phyloP scores from a whole-genome alignment of 2,797 vertebrate genomes.

The Somateria mollissima region DNA sequence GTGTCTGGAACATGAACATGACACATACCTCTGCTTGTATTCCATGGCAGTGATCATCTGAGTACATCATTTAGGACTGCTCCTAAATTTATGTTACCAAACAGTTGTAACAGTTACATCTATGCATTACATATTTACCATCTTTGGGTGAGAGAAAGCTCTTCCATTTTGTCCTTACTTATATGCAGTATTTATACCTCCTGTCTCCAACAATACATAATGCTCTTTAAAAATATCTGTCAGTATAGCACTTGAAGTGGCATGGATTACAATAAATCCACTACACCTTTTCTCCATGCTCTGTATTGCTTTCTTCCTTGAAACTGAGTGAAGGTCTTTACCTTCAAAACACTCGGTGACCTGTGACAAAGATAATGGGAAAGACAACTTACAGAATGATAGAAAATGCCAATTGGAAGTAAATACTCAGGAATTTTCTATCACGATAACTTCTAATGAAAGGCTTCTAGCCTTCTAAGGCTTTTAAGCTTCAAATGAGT shows the following conservation, averaged over 20 bases:
- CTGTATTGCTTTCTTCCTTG: neutral
- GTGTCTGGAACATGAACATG: neutral
- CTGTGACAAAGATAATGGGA: neutral
- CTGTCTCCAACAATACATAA: neutral
- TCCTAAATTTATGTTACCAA: neutral
- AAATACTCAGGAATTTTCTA: neutral
- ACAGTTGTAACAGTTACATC: neutral
- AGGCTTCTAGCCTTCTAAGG: neutral
- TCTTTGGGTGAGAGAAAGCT: neutral
- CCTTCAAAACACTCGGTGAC: neutral
- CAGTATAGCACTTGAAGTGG: neutral
- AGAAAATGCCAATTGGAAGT: neutral
- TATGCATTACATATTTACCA: neutral
- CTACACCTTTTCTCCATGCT: neutral
- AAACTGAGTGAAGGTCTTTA: neutral
- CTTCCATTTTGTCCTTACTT: neutral
- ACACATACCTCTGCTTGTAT: neutral
- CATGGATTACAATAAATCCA: neutral
- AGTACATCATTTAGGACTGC: neutral
- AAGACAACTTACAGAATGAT: neutral
- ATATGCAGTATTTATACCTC: neutral
- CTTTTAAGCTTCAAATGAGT: too few relatives aligned
- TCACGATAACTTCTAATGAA: neutral
- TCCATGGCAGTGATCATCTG: neutral
- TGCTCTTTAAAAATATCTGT: neutral